A percentile compares a stretch with the other conserved stretches of the same genome.
These are phyloP conservation scores for Eurystomus gularis DNA, from an alignment of 2,113 vertebrate species.

Conservation along the genomic window DNA sequence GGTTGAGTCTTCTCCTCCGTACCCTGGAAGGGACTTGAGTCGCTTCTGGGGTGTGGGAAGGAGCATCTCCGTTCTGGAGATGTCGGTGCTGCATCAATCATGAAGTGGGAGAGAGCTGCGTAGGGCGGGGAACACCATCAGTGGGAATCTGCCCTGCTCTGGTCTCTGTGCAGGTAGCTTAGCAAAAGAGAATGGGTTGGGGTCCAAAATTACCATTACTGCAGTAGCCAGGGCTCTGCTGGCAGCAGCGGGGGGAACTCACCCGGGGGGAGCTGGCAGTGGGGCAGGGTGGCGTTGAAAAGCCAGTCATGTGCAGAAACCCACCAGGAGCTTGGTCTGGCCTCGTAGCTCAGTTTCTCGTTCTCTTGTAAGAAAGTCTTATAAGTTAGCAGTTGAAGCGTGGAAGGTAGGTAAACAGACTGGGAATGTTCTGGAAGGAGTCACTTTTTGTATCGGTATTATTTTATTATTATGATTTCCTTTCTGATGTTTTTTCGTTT, in stretches of 20 bases:
- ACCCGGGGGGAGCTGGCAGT: background rate
- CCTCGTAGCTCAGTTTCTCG: conserved; percentile 58
- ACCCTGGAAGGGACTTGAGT: background rate
- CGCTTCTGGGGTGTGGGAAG: background rate
- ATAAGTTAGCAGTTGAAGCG: conserved; percentile 84
- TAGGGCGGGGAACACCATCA: background rate
- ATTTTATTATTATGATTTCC: conserved; percentile 63
- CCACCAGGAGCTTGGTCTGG: conserved; percentile 72
- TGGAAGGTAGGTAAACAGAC: conserved; percentile 93
- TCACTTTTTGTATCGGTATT: conserved; percentile 71
- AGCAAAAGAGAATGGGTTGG: background rate
- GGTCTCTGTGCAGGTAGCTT: background rate
- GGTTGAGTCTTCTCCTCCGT: background rate
- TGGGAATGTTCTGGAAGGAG: conserved; percentile 70
- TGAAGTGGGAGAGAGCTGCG: background rate
- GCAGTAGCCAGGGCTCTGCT: background rate
- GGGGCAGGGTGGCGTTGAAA: background rate
- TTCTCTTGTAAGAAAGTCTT: conserved; percentile 92
- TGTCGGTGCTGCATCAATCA: background rate
- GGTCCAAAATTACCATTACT: background rate
- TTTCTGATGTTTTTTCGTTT: conserved; percentile 48
- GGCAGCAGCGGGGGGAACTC: background rate
- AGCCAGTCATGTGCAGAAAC: conserved; percentile 50
- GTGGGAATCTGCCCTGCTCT: background rate
- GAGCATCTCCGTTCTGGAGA: background rate